Conservation (phyloP, 2,888 invertebrate species). For the Beris chalybata region DNA sequence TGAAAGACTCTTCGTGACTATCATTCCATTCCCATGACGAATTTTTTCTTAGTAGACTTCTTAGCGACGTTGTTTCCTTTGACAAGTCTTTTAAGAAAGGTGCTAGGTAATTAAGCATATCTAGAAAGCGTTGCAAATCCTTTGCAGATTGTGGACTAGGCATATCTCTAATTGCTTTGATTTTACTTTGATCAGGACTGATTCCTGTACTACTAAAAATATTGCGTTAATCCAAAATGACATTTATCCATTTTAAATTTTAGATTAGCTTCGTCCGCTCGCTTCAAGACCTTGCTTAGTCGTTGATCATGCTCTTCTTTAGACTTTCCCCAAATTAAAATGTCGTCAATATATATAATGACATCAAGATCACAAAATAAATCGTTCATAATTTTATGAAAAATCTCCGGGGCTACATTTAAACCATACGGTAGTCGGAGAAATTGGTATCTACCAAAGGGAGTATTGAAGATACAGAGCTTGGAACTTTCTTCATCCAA, state of each 20-base stretch:
- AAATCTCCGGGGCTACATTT: slow-evolving; percentile 37
- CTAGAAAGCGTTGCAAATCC: slow-evolving; percentile 35
- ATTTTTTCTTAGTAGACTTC: slow-evolving; percentile 38
- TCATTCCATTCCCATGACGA: slow-evolving; percentile 37
- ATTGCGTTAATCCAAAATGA: slow-evolving; percentile 25
- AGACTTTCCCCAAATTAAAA: background rate
- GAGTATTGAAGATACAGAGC: slow-evolving; percentile 42
- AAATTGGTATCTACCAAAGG: slow-evolving; percentile 41
- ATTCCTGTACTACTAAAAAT: slow-evolving; percentile 34
- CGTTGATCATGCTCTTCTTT: background rate
- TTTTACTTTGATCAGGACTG: too few relatives aligned
- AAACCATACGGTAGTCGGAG: slow-evolving; percentile 38
- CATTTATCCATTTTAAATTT: slow-evolving; percentile 36
- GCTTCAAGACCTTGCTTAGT: background rate
- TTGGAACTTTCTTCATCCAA: slow-evolving; percentile 40
- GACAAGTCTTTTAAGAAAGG: slow-evolving; percentile 23
- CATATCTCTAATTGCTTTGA: too few relatives aligned
- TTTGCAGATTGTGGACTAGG: slow-evolving; percentile 32
- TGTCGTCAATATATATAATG: slow-evolving; percentile 33
- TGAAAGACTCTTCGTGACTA: slow-evolving; percentile 37
- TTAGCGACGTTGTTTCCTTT: slow-evolving; percentile 33
- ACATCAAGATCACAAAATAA: slow-evolving; percentile 17
- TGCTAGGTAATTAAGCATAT: slow-evolving; percentile 35
- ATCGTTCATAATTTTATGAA: slow-evolving; percentile 20
- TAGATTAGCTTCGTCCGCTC: background rate